Conservation (phyloP, 2,113 vertebrate species). For the Willisornis vidua region DNA sequence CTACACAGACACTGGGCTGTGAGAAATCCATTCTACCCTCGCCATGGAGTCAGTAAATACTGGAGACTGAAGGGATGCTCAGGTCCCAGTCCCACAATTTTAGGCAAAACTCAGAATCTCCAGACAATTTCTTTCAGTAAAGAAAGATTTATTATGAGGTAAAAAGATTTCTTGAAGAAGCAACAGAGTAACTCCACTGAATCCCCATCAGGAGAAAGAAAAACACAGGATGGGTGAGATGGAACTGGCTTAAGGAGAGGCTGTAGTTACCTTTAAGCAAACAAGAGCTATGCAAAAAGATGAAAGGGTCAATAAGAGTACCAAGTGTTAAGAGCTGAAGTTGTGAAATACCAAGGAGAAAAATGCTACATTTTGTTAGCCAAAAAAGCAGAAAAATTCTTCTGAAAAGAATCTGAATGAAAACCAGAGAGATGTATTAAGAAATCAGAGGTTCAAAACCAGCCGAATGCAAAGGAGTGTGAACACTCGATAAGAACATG, state of each 20-base stretch:
- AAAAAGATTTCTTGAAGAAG: background rate
- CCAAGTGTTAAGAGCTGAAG: background rate
- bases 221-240: background rate
- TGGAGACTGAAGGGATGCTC: background rate
- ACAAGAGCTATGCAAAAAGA: background rate
- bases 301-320: background rate
- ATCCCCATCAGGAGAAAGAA: background rate
- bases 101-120: background rate
- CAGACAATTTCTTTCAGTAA: background rate
- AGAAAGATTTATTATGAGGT: background rate
- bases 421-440: background rate
- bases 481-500: background rate
- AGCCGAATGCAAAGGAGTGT: background rate
- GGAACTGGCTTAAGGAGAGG: background rate
- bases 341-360: background rate
- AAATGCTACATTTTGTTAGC: background rate
- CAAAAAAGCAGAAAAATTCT: background rate
- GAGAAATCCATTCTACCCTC: background rate
- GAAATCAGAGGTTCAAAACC: background rate
- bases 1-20: fast-evolving
- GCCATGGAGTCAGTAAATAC: background rate
- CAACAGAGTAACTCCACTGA: background rate
- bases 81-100: background rate
- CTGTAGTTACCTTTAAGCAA: background rate
- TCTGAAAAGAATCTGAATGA: background rate